Evolutionary conservation across 2,888 invertebrate genomes (phyloP).

Genomic region (Drosophila buzzatii): DNA sequence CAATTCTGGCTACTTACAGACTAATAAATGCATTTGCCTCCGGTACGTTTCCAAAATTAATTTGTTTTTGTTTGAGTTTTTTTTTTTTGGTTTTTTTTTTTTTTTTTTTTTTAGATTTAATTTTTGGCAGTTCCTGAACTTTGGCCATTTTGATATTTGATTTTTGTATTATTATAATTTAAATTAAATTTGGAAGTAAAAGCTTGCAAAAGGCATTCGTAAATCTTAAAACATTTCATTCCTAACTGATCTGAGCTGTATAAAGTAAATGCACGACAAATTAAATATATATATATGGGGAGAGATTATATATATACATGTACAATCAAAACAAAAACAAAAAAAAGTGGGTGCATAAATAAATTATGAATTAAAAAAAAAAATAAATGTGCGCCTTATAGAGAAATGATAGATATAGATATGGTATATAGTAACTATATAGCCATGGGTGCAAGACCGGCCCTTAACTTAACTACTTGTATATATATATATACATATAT

Average conservation of each 20-base stretch:
- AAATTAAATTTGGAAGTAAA: slow-evolving; percentile 61
- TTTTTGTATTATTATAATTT: not conserved
- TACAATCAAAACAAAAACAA: slow-evolving; percentile 29
- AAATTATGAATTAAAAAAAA: slow-evolving; percentile 52
- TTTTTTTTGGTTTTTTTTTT: slow-evolving; percentile 10
- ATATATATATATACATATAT: slow-evolving; percentile 1
- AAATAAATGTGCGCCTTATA: slow-evolving; percentile 39
- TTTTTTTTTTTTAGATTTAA: slow-evolving; percentile 17
- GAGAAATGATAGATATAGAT: slow-evolving; percentile 27
- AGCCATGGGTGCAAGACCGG: slow-evolving; percentile 48
- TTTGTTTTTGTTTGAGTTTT: slow-evolving; percentile 6
- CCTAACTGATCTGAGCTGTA: slow-evolving; percentile 36
- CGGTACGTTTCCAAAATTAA: slow-evolving; percentile 77
- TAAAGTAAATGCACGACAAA: slow-evolving; percentile 23
- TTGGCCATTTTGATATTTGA: slow-evolving; percentile 40
- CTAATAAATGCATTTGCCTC: slow-evolving; percentile 85
- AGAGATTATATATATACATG: not conserved
- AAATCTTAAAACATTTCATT: slow-evolving; percentile 32
- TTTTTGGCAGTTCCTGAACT: slow-evolving; percentile 42
- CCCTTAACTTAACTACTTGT: slow-evolving; percentile 33
- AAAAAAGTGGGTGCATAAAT: slow-evolving; percentile 41
- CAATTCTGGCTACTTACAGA: slow-evolving; percentile 59
- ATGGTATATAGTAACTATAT: slow-evolving; percentile 49
- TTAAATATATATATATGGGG: not conserved
- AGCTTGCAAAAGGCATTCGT: slow-evolving; percentile 54